Evolutionary conservation across 2,888 invertebrate genomes (phyloP), one percentile per base, ranked within the genome.

Genomic region (Stegophylla sp.): DNA sequence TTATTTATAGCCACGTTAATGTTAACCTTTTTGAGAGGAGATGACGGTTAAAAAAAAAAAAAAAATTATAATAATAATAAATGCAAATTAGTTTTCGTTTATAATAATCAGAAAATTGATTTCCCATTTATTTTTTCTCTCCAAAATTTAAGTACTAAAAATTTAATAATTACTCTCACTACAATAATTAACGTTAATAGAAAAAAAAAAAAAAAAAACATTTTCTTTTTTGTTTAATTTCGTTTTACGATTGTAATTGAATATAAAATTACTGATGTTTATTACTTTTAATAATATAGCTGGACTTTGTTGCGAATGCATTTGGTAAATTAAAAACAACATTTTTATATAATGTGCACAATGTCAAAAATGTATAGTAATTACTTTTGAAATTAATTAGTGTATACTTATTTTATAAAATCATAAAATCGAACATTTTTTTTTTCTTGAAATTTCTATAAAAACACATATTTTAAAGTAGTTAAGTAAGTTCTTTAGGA

Each of bases 291-390:
- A 26, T 45, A 43, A n/a, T n/a, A 45, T 23, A 26, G 13, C 45
- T 20, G 7, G n/a, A 20, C 12, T 15, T 45, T 13, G 26, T 28
- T 45, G n/a, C 26, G 26, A 59, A 28, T 13, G 45, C n/a, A 61
- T 45, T 45, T 73, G 43, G n/a, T 45, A 59, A 61, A 73, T 73
- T 45, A 73, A 34, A n/a, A n/a, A n/a, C n/a, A n/a, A n/a, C n/a
- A n/a, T n/a, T n/a, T n/a, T n/a, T n/a, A n/a, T n/a, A n/a, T n/a
- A n/a, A n/a, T n/a, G n/a, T n/a, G n/a, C 7, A 34, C 34, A 34
- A 34, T 34, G 3, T 34, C n/a, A n/a, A n/a, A 34, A 34, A 5
- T 34, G 7, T 34, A 3, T 34, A 34, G 34, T 34, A 5, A 34
- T 34, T 34, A 34, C n/a, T n/a, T 34, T 34, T 7, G 34, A 34